A percentile compares a stretch with the other conserved stretches of the same genome.
phyloP scores from a whole-genome alignment of 2,888 invertebrate species.

The Eretmocerus hayati region DNA sequence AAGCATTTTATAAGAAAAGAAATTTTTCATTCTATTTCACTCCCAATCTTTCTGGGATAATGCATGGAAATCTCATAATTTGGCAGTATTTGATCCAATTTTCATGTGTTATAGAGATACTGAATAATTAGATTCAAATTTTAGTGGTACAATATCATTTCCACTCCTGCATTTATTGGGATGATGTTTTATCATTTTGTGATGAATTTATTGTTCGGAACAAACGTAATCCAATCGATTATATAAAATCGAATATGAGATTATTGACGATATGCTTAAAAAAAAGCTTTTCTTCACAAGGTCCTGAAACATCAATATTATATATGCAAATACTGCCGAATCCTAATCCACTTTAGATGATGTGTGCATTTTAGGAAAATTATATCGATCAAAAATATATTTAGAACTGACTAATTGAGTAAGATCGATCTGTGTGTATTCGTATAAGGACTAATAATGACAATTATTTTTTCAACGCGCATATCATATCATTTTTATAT shows the following conservation, averaged over 20 bases:
- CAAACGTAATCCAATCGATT: background rate
- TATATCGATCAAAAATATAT: constrained; percentile 41
- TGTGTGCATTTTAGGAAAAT: constrained; percentile 34
- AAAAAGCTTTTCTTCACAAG: no score
- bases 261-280: background rate
- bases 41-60: no score
- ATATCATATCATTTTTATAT: constrained; percentile 48
- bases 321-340: constrained; percentile 27
- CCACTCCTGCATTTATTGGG: background rate
- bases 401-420: constrained; percentile 41
- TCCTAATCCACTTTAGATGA: constrained; percentile 27
- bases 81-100: no score
- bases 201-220: constrained; percentile 8
- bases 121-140: no score
- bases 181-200: constrained; percentile 6
- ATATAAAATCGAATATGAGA: background rate
- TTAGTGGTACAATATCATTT: no score
- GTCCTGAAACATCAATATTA: constrained; percentile 8
- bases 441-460: constrained; percentile 40
- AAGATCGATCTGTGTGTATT: constrained; percentile 39
- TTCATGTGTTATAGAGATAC: no score
- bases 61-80: no score
- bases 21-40: no score
- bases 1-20: no score
- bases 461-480: constrained; percentile 48